Evolutionary conservation across 2,888 invertebrate genomes (phyloP), one percentile per base, ranked within the genome.

Genomic region (Argyresthia goedartella): DNA sequence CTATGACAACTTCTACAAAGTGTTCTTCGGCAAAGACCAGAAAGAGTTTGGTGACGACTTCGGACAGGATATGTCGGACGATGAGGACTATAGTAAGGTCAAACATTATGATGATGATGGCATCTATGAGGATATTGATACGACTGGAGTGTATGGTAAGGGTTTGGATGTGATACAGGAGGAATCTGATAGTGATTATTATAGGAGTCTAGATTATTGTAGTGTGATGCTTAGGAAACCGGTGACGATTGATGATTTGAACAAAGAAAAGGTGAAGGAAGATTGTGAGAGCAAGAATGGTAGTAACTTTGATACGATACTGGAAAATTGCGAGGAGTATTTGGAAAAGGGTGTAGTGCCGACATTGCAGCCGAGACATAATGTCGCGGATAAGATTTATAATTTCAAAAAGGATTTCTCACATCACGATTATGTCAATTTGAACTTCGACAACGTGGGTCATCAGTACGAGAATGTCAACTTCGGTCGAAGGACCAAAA

Each of bases 131-230:
- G 63, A 63, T 34, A 55, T 60, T 6, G 59, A 59, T 45, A 41
- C 34, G 6, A 50, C 15, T 41, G 39, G 48, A 13, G 25, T 54
- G 47, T 9, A 52, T 47, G 11, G 55, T 75, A 72, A 76, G 1
- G 59, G 58, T 25, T 55, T 87, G 2, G 86, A 84, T 56, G 81
- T 76, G 0, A 87, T 87, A 35, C 78, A 85, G 45, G 87, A 87
- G 53, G 87, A 87, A 39, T 81, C 82, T 0, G 87, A 87, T 47
- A 84, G 84, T 16, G 87, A 87, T 52, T 87, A 87, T 52, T 87
- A 87, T 57, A 75, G 77, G 55, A 81, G 82, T 39, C 49, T 87
- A 0, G 85, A 87, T 50, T 87, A 85, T 55, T 77, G 76, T 54
- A 82, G 84, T 25, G 16, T 45, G 25, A 48, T 48, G 36, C 9